Conservation (phyloP, 2,113 vertebrate species). For the Paramisgurnus dabryanus region DNA sequence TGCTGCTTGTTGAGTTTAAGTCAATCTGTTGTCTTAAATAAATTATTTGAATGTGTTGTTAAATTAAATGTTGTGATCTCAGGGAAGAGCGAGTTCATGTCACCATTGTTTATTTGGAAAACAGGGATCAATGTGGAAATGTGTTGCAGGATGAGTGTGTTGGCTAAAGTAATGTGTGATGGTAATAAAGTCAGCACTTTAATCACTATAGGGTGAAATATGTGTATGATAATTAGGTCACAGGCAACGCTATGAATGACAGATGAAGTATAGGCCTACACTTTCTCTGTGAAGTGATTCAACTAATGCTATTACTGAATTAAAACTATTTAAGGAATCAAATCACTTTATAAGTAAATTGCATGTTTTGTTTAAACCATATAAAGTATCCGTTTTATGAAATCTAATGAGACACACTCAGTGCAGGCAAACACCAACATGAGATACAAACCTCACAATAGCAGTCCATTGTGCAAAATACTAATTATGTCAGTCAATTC, state of each 20-base stretch:
- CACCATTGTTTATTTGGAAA: constrained; percentile 17
- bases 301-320: background rate
- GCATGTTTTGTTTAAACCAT: no score
- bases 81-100: constrained; percentile 1
- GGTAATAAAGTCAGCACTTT: background rate
- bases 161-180: background rate
- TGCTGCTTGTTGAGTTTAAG: background rate
- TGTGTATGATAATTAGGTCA: constrained; percentile 8
- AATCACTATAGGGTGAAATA: background rate
- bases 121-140: background rate
- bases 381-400: no score
- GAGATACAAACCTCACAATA: no score
- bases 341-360: no score
- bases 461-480: no score
- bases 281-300: constrained; percentile 19
- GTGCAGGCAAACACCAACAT: no score
- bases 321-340: background rate
- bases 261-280: constrained; percentile 8
- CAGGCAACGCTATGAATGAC: background rate
- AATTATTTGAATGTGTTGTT: constrained; percentile 15
- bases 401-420: no score
- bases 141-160: background rate
- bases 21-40: background rate
- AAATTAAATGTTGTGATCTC: constrained; percentile 30
- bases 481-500: no score